Evolutionary conservation across 1,140 invertebrate species (phyloP).

Genomic region (Drosophila parvula): DNA sequence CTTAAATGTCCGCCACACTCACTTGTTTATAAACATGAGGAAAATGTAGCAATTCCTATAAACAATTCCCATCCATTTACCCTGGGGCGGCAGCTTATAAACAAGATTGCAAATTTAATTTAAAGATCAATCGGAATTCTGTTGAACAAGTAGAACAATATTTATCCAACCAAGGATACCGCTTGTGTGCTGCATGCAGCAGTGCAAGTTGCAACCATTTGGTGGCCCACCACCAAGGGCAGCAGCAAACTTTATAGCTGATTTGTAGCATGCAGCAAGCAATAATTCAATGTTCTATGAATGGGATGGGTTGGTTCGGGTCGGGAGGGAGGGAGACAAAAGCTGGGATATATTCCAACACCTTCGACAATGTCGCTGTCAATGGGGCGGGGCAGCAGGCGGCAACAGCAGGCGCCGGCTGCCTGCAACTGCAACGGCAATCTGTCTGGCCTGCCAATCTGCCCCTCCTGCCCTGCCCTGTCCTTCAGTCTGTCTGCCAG

Average conservation of each 20-base stretch:
- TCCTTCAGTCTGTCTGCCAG: constrained; percentile 10
- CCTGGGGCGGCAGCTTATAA: constrained; percentile 17
- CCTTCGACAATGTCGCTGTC: constrained; percentile 67
- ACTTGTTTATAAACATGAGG: neutral
- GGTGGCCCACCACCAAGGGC: constrained; percentile 29
- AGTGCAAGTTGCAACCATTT: constrained; percentile 55
- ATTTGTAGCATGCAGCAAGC: constrained; percentile 77
- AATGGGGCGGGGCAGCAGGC: constrained; percentile 18
- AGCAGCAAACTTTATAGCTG: constrained; percentile 58
- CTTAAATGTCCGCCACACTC: neutral
- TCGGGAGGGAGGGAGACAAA: constrained; percentile 22
- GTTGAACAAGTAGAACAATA: constrained; percentile 36
- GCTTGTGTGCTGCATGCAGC: constrained; percentile 23
- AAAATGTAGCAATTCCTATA: neutral
- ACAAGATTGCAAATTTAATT: constrained; percentile 53
- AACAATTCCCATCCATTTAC: neutral
- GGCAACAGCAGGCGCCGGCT: constrained; percentile 54
- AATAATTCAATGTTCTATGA: constrained; percentile 75
- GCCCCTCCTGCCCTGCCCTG: constrained; percentile 14
- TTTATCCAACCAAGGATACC: constrained; percentile 42
- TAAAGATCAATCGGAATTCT: constrained; percentile 39
- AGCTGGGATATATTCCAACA: constrained; percentile 70
- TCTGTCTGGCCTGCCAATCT: constrained; percentile 67
- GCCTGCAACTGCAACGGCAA: constrained; percentile 67
- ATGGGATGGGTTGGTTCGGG: constrained; percentile 21